A percentile compares a stretch with the other conserved stretches of the same genome.
Evolutionary conservation across 1,140 invertebrate genomes (phyloP).

Genomic region (Paraescarpia echinospica): DNA sequence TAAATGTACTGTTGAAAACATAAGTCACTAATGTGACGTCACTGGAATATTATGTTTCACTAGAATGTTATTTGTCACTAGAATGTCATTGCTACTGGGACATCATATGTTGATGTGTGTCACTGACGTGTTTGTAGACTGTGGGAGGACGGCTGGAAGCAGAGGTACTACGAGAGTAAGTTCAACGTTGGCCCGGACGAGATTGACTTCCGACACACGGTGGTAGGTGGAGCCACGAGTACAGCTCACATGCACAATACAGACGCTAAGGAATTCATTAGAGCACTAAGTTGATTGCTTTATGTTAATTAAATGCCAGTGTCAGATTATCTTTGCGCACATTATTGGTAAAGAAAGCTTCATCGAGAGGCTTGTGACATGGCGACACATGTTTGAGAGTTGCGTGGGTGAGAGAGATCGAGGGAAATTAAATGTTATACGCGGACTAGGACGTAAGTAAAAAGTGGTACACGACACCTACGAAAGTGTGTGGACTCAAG

Average conservation of each 20-base stretch:
- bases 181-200: constrained; percentile 85
- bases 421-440: no score
- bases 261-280: not conserved
- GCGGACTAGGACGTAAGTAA: no score
- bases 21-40: not conserved
- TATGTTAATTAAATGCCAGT: not conserved
- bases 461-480: no score
- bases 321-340: not conserved
- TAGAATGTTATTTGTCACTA: not conserved
- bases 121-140: constrained; percentile 62
- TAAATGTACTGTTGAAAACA: no score
- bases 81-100: no score
- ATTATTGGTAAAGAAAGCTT: not conserved
- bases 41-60: not conserved
- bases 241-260: not conserved
- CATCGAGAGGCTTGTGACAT: no score
- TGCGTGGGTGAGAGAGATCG: no score
- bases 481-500: no score
- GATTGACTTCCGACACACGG: constrained; percentile 82
- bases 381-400: no score
- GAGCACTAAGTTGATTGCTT: not conserved
- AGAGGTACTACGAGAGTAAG: constrained; percentile 95
- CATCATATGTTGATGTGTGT: not conserved
- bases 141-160: constrained; percentile 98
- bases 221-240: constrained; percentile 58